A percentile compares a stretch with the other conserved stretches of the same genome.
Conservation (phyloP, 2,888 invertebrate species). For the Phymatocera aterrima region DNA sequence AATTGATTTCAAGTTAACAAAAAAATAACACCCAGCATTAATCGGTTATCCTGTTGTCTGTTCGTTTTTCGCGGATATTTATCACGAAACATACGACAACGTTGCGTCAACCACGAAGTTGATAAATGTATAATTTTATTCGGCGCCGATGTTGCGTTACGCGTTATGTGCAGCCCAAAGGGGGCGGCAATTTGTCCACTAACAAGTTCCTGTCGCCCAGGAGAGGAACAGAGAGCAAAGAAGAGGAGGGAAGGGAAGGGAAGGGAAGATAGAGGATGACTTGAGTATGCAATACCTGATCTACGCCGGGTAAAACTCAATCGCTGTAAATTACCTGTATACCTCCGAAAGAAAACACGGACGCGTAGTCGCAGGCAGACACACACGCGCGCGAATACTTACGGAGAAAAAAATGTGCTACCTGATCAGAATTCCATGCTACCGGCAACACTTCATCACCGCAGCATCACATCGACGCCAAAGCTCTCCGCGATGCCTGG, state of each 20-base stretch:
- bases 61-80: no score
- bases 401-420: constrained; percentile 3
- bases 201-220: not conserved
- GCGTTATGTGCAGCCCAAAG: not conserved
- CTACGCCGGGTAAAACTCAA: not conserved
- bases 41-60: no score
- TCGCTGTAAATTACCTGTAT: constrained; percentile 19
- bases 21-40: not conserved
- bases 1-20: not conserved
- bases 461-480: not conserved
- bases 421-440: constrained; percentile 32
- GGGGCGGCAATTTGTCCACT: not conserved
- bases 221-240: no score
- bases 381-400: no score
- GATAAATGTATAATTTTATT: no score
- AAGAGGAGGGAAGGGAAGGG: no score
- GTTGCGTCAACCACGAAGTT: no score
- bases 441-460: not conserved
- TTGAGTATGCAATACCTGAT: not conserved
- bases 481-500: not conserved
- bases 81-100: no score
- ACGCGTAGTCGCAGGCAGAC: no score
- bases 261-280: no score
- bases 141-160: not conserved
- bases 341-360: not conserved